Percentiles rank a stretch among this genome's conserved stretches.
Conservation (phyloP, 2,888 invertebrate genomes). For the Meteorus cinctellus region DNA sequence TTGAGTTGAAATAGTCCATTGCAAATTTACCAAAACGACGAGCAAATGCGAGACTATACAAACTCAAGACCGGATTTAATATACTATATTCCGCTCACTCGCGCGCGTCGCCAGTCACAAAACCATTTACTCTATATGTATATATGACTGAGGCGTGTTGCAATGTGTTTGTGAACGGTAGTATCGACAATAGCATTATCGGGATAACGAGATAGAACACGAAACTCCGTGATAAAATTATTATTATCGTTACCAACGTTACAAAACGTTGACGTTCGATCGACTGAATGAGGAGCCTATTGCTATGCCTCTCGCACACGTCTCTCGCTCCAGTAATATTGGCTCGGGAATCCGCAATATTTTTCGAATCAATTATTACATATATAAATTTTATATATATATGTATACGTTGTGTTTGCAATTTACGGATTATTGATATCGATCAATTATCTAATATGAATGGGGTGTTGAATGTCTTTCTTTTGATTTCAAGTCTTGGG, state of each 20-base stretch:
- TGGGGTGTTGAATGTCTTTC: no score
- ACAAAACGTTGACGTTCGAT: slow-evolving; percentile 16
- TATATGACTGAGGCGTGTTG: neutral
- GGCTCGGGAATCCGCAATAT: neutral
- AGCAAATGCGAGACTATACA: slow-evolving; percentile 2
- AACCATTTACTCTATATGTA: slow-evolving; percentile 17
- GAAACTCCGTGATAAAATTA: slow-evolving; percentile 34
- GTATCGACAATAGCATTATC: slow-evolving; percentile 36
- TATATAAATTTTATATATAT: neutral
- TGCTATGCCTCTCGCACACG: neutral
- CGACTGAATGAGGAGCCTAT: neutral
- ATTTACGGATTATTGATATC: no score
- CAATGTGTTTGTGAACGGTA: neutral
- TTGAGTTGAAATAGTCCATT: slow-evolving; percentile 16
- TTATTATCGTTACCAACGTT: slow-evolving; percentile 35
- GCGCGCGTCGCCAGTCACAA: slow-evolving; percentile 30
- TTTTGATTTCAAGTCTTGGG: no score
- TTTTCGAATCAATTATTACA: neutral
- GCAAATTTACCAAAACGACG: neutral
- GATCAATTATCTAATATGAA: no score
- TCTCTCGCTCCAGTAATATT: neutral
- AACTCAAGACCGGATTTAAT: slow-evolving; percentile 30
- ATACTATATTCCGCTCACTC: slow-evolving; percentile 21
- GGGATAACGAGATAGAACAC: slow-evolving; percentile 39
- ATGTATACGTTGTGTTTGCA: neutral